Evolutionary conservation across 2,888 invertebrate genomes (phyloP).

Genomic region (Amphipyra berbera): DNA sequence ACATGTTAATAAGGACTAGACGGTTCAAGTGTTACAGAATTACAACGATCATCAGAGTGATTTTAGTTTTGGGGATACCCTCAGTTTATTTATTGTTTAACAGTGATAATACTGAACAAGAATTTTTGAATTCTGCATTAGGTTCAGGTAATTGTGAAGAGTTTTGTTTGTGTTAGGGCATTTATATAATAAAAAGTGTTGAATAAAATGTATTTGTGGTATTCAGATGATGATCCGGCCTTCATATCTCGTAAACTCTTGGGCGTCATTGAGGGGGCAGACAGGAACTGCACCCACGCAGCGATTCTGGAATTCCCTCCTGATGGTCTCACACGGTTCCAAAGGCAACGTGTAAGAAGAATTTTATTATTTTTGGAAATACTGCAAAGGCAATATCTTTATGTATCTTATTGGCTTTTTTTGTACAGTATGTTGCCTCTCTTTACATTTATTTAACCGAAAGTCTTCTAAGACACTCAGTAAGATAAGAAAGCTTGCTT

Average conservation of each 20-base stretch:
- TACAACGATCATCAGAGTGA: slow-evolving; percentile 74
- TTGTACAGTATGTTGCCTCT: too few species aligned
- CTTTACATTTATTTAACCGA: too few species aligned
- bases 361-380: not conserved
- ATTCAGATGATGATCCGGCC: slow-evolving; percentile 40
- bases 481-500: too few species aligned
- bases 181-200: not conserved
- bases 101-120: slow-evolving; percentile 23
- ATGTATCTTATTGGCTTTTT: not conserved
- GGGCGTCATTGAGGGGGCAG: slow-evolving; percentile 61
- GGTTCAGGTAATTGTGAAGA: slow-evolving; percentile 61
- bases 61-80: slow-evolving; percentile 78
- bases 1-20: slow-evolving; percentile 86
- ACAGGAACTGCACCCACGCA: slow-evolving; percentile 92
- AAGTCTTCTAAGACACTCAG: too few species aligned
- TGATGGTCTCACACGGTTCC: slow-evolving; percentile 92
- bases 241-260: slow-evolving; percentile 71
- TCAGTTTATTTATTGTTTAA: slow-evolving; percentile 69
- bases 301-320: slow-evolving; percentile 94
- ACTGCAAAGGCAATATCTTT: not conserved
- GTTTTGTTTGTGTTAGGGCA: not conserved
- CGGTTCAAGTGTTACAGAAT: slow-evolving; percentile 67
- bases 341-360: slow-evolving; percentile 89
- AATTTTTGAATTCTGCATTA: slow-evolving; percentile 21
- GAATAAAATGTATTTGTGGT: slow-evolving; percentile 20